Percentiles rank a stretch among this genome's conserved stretches.
These are phyloP conservation scores for Eilema depressum DNA, from an alignment of 2,888 invertebrate species.

Conservation along the genomic window DNA sequence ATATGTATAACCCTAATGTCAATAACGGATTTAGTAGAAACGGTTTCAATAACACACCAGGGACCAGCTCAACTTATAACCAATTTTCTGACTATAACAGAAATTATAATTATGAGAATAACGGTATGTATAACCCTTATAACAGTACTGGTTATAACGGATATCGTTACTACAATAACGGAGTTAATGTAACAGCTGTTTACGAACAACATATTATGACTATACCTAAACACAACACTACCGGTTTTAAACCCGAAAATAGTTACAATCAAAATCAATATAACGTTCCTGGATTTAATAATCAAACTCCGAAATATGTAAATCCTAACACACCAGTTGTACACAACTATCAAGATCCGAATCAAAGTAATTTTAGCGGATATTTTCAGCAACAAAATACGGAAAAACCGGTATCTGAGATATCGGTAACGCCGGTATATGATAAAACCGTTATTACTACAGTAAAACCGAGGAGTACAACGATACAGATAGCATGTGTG, in stretches of 20 bases:
- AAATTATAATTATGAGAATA: conserved; percentile 7
- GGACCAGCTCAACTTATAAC: neutral
- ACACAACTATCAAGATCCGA: conserved; percentile 9
- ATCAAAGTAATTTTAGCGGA: conserved; percentile 14
- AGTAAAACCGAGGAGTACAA: neutral
- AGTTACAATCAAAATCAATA: neutral
- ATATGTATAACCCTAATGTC: neutral
- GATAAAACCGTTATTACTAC: neutral
- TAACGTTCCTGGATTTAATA: neutral
- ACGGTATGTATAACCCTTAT: neutral
- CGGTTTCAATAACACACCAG: neutral
- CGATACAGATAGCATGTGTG: conserved; percentile 6
- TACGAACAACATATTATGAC: conserved; percentile 1
- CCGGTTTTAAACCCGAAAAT: neutral
- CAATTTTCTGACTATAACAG: neutral
- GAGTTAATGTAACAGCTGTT: neutral
- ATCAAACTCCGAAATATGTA: neutral
- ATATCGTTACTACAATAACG: neutral
- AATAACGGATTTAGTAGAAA: neutral
- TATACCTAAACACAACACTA: conserved; percentile 7
- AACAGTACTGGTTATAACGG: conserved; percentile 11
- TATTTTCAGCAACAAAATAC: conserved; percentile 11
- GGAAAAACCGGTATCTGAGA: neutral
- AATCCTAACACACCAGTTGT: neutral
- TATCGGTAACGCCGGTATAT: neutral